Percentiles rank a stretch among this genome's conserved stretches.
These are phyloP conservation scores for Brachionus rubens DNA, from an alignment of 1,140 invertebrate genomes.

Conservation along the genomic window DNA sequence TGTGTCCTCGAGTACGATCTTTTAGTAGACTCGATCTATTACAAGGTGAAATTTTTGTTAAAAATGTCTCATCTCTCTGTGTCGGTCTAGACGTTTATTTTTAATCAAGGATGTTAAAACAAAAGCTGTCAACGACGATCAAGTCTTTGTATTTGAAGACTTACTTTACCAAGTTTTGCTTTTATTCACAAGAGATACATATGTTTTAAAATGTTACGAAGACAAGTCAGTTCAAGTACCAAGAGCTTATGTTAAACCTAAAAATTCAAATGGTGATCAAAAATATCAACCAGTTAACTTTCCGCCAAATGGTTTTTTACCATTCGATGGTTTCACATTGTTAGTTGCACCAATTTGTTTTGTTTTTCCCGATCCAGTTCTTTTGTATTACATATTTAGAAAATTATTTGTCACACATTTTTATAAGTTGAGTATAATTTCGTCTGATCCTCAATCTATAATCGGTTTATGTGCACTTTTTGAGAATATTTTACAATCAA, in stretches of 20 bases:
- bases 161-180: constrained; percentile 88
- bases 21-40: constrained; percentile 85
- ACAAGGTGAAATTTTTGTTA: constrained; percentile 67
- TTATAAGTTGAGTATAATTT: constrained; percentile 83
- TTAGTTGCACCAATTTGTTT: constrained; percentile 92
- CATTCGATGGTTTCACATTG: constrained; percentile 95
- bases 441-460: constrained; percentile 70
- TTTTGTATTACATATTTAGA: constrained; percentile 82
- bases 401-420: constrained; percentile 87
- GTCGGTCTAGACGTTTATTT: constrained; percentile 36
- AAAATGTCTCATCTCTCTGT: background rate
- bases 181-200: constrained; percentile 83
- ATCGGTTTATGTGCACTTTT: constrained; percentile 68
- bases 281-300: constrained; percentile 67
- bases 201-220: constrained; percentile 66
- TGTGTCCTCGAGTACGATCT: constrained; percentile 82
- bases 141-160: constrained; percentile 97
- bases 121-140: constrained; percentile 91
- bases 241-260: constrained; percentile 54
- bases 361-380: constrained; percentile 79
- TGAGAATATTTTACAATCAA: constrained; percentile 81
- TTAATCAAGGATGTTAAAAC: constrained; percentile 74
- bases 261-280: constrained; percentile 57
- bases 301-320: constrained; percentile 88
- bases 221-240: constrained; percentile 58